Conservation (phyloP, 2,797 vertebrate genomes). For the Sebastes hopkinsi region DNA sequence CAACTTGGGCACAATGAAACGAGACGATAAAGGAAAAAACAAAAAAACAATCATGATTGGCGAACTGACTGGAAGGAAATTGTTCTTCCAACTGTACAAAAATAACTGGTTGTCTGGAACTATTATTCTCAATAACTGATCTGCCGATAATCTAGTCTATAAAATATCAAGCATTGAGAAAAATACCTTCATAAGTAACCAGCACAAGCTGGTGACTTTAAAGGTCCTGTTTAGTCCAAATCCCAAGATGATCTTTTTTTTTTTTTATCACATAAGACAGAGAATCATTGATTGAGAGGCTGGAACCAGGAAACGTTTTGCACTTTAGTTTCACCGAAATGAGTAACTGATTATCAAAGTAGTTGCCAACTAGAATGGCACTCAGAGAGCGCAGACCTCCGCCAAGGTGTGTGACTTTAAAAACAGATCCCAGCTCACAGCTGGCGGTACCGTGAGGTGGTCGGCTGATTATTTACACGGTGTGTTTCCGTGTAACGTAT, state of each 20-base stretch:
- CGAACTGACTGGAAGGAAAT: background rate
- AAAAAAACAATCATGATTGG: conserved; percentile 5
- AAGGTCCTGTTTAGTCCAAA: background rate
- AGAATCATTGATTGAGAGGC: background rate
- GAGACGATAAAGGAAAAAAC: conserved; percentile 15
- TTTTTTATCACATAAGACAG: background rate
- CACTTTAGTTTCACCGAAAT: background rate
- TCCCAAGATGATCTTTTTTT: background rate
- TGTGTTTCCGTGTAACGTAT: too few species aligned
- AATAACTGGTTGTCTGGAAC: background rate
- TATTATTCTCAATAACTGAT: conserved; percentile 8
- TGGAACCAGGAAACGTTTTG: background rate
- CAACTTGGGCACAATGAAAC: conserved; percentile 17
- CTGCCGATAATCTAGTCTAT: conserved; percentile 1
- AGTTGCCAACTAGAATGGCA: background rate
- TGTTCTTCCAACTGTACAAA: background rate
- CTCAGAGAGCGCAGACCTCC: too few species aligned
- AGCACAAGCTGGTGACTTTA: too few species aligned
- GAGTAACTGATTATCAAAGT: background rate
- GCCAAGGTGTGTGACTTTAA: too few species aligned
- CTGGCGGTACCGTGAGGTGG: too few species aligned
- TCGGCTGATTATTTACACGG: fast-evolving
- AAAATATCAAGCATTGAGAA: background rate
- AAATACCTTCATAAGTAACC: background rate
- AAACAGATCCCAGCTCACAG: too few species aligned